Percentiles rank a stretch among this genome's conserved stretches.
Evolutionary conservation across 2,113 vertebrate species (phyloP).

Genomic region (Dicrurus megarhynchus): DNA sequence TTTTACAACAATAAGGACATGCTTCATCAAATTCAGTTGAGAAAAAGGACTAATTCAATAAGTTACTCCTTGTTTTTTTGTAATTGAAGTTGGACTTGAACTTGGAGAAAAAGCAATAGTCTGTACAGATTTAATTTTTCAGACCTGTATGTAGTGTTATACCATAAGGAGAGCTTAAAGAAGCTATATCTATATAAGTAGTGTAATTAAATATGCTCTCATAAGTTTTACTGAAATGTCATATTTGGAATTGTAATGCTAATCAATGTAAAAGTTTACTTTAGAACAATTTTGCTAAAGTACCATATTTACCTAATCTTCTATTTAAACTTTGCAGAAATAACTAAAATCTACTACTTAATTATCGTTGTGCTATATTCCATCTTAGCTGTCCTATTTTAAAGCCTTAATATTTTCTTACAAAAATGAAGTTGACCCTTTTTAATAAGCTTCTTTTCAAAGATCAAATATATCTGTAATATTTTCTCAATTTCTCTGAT

Average conservation of each 20-base stretch:
- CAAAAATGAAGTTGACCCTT: slow-evolving; percentile 10
- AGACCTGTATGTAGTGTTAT: background rate
- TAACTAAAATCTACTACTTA: background rate
- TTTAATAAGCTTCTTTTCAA: slow-evolving; percentile 9
- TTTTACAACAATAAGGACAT: background rate
- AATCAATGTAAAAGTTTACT: slow-evolving; percentile 8
- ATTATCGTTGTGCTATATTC: background rate
- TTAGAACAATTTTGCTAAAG: background rate
- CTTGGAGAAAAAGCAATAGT: background rate
- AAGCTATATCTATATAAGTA: background rate
- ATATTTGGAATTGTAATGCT: background rate
- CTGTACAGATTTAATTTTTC: background rate
- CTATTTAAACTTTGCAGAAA: slow-evolving; percentile 21
- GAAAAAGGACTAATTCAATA: background rate
- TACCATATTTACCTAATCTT: slow-evolving; percentile 18
- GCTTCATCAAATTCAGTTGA: background rate
- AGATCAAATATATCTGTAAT: background rate
- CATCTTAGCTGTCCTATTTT: background rate
- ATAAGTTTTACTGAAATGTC: background rate
- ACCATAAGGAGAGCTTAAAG: background rate
- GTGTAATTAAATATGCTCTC: background rate
- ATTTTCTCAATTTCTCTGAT: background rate
- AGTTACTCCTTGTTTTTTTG: background rate
- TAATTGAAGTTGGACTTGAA: background rate
- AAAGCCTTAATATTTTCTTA: slow-evolving; percentile 26